A percentile compares a stretch with the other conserved stretches of the same genome.
Conservation (phyloP, 2,797 vertebrate species). For the Limosa lapponica region DNA sequence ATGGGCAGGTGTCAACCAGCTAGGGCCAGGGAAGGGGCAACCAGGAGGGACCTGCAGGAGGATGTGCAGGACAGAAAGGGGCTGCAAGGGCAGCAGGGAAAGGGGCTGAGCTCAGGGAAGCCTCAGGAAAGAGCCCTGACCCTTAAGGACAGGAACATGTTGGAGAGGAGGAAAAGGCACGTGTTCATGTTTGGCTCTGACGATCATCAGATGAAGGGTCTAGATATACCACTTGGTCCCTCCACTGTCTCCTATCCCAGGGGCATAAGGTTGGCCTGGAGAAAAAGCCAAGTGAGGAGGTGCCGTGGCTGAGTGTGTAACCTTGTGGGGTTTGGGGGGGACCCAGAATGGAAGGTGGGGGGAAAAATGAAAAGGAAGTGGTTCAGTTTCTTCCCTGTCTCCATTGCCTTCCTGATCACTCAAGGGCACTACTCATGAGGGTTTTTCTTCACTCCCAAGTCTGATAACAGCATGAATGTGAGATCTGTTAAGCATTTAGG, state of each 20-base stretch:
- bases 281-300: neutral
- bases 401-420: neutral
- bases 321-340: neutral
- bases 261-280: neutral
- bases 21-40: neutral
- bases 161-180: neutral
- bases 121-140: neutral
- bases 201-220: neutral
- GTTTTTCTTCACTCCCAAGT: neutral
- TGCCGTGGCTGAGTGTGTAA: neutral
- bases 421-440: neutral
- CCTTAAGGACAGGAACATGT: neutral
- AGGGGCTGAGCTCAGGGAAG: neutral
- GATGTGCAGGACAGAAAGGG: rapidly evolving
- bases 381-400: neutral
- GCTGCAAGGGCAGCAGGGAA: neutral
- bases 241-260: neutral
- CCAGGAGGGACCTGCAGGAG: neutral
- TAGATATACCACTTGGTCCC: neutral
- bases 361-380: neutral
- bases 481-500: neutral
- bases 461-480: neutral
- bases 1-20: rapidly evolving
- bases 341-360: neutral
- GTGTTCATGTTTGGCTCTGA: neutral